These are phyloP conservation scores for Coleophora deauratella DNA, from an alignment of 2,888 invertebrate genomes.

Conservation along the genomic window DNA sequence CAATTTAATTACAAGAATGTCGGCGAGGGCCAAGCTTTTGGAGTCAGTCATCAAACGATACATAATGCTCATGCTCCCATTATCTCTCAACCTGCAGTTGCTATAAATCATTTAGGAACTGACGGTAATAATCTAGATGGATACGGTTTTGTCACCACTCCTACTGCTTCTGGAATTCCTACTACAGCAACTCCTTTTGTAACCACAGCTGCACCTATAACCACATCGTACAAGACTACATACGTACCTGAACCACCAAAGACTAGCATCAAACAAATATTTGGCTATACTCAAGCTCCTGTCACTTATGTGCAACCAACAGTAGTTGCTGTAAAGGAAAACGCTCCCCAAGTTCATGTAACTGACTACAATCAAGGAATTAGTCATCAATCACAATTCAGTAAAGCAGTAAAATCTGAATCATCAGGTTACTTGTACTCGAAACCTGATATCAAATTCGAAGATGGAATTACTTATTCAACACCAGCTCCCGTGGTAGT, in stretches of 20 bases:
- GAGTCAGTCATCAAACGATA: slow-evolving; percentile 25
- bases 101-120: slow-evolving; percentile 53
- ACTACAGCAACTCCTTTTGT: slow-evolving; percentile 57
- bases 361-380: slow-evolving; percentile 41
- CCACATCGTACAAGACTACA: slow-evolving; percentile 46
- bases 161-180: slow-evolving; percentile 57
- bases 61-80: slow-evolving; percentile 40
- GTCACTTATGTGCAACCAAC: slow-evolving; percentile 59
- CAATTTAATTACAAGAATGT: slow-evolving; percentile 33
- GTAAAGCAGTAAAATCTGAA: slow-evolving; percentile 14
- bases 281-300: slow-evolving; percentile 56
- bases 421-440: slow-evolving; percentile 42
- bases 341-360: slow-evolving; percentile 38
- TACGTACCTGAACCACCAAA: slow-evolving; percentile 53
- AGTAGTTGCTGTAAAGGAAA: slow-evolving; percentile 37
- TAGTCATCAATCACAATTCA: slow-evolving; percentile 32
- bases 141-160: slow-evolving; percentile 50
- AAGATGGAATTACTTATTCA: slow-evolving; percentile 48
- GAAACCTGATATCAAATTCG: slow-evolving; percentile 50
- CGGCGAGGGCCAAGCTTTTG: slow-evolving; percentile 19
- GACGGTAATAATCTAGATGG: slow-evolving; percentile 47
- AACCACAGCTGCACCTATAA: slow-evolving; percentile 46
- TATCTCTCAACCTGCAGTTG: slow-evolving; percentile 49
- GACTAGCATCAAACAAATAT: slow-evolving; percentile 56
- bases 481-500: slow-evolving; percentile 47